Evolutionary conservation across 2,888 invertebrate genomes (phyloP).

Genomic region (Mayetiola destructor): DNA sequence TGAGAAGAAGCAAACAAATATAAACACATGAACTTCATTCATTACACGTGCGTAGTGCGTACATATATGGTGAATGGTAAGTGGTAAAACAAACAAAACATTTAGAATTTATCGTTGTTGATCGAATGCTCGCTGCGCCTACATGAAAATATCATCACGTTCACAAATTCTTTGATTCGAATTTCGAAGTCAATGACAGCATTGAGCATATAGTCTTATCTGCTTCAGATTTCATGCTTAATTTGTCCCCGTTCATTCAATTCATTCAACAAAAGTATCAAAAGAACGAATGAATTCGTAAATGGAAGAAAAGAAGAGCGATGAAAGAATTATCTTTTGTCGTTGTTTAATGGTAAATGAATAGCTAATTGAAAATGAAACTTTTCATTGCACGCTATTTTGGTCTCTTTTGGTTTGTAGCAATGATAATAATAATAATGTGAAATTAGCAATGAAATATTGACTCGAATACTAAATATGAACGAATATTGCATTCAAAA

Average conservation of each 20-base stretch:
- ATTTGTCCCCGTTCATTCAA: background rate
- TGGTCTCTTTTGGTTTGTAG: too few species aligned
- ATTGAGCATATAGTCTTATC: background rate
- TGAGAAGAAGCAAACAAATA: background rate
- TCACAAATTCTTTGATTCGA: too few species aligned
- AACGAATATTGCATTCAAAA: too few species aligned
- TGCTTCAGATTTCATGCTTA: slow-evolving; percentile 5
- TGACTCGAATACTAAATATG: too few species aligned
- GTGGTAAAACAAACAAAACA: background rate
- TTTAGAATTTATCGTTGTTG: background rate
- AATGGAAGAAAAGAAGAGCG: too few species aligned
- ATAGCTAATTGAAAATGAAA: slow-evolving; percentile 1
- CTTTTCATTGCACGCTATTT: slow-evolving; percentile 4
- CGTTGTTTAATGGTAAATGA: slow-evolving; percentile 5
- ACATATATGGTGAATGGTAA: too few species aligned
- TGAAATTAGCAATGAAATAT: too few species aligned
- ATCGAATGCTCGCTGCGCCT: background rate
- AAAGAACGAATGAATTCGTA: too few species aligned
- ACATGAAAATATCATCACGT: background rate
- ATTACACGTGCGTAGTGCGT: too few species aligned
- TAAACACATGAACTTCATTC: too few species aligned
- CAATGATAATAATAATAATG: too few species aligned
- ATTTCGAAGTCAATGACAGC: slow-evolving; percentile 10
- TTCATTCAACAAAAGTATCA: background rate
- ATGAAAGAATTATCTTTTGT: too few species aligned